Evolutionary conservation across 1,140 invertebrate genomes (phyloP).

Genomic region (Pachyrhynchus sulphureomaculatus): DNA sequence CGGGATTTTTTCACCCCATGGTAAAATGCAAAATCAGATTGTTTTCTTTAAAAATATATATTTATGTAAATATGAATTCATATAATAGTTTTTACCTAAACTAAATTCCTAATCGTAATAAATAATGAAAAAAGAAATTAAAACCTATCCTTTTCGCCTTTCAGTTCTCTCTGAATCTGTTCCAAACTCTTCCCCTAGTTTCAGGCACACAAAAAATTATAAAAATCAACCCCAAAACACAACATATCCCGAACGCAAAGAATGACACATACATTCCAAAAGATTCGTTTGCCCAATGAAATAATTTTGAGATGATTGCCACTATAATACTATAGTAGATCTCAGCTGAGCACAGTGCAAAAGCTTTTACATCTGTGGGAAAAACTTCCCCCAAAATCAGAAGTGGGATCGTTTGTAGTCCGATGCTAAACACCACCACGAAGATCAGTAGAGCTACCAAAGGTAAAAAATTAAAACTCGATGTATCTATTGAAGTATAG

Average conservation of each 20-base stretch:
- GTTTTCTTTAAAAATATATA: too few relatives aligned
- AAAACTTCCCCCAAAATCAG: constrained; percentile 74
- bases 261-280: constrained; percentile 70
- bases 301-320: constrained; percentile 72
- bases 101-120: too few relatives aligned
- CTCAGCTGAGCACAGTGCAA: constrained; percentile 68
- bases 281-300: constrained; percentile 60
- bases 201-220: constrained; percentile 70
- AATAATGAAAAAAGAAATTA: too few relatives aligned
- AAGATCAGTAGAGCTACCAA: constrained; percentile 65
- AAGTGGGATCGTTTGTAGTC: constrained; percentile 70
- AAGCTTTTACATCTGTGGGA: constrained; percentile 67
- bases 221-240: constrained; percentile 60
- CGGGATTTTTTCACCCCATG: too few relatives aligned
- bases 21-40: too few relatives aligned
- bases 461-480: constrained; percentile 60
- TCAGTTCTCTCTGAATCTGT: constrained; percentile 44
- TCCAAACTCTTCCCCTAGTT: constrained; percentile 77
- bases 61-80: too few relatives aligned
- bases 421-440: constrained; percentile 68
- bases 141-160: constrained; percentile 28
- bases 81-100: too few relatives aligned
- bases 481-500: constrained; percentile 31
- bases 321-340: constrained; percentile 69
- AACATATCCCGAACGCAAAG: constrained; percentile 69